Base-by-base conservation (phyloP, 2,797 vertebrate species). In the Sarcophilus harrisii region DNA sequence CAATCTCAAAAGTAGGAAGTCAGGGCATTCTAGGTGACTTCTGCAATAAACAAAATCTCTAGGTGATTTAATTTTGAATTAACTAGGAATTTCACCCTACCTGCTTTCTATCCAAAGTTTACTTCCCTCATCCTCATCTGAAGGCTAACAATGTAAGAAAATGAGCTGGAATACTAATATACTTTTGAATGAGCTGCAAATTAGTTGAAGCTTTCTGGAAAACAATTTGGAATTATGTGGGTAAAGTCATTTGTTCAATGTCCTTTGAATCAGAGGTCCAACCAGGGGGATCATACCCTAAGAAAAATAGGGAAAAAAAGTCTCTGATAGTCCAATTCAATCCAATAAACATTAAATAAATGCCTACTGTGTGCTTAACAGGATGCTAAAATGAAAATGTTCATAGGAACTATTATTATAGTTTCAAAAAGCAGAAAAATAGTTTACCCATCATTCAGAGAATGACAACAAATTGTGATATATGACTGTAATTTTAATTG, bases 1-100 rank as follows among this genome's bases (percentile, higher is more conserved):
- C 98, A 99, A 97, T 96, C 95, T 97, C 81, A 93, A 97, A 96
- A 98, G 96, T 58, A 92, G 57, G 96, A 97, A 57, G 96, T 94
- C 32, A 57, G 57, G 54, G 38, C 97, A 95, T 92, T 73, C 93
- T 93, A 38, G 57, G 52, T 97, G 94, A 92, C 92, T 98, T 95
- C 73, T 91, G 95, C 95, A 95, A 94, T 97, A 97, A 96, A 96
- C 97, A 97, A 96, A 97, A 97, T 92, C 96, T 73, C 95, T n/a
- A 92, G 93, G 90, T 97, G 97, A 97, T 95, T 96, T 96, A 96
- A 95, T 96, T 94, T 97, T 96, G 94, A 97, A 98, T 95, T 94
- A 98, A 97, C 89, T 97, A 98, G 96, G 94, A 98, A 98, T 95
- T 97, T 94, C 94, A 93, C 92, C 95, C 90, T 94, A 96, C 89